Percentiles rank a stretch among this genome's conserved stretches.
phyloP scores from a whole-genome alignment of 2,888 invertebrate genomes.

The Syrista parreyssii region DNA sequence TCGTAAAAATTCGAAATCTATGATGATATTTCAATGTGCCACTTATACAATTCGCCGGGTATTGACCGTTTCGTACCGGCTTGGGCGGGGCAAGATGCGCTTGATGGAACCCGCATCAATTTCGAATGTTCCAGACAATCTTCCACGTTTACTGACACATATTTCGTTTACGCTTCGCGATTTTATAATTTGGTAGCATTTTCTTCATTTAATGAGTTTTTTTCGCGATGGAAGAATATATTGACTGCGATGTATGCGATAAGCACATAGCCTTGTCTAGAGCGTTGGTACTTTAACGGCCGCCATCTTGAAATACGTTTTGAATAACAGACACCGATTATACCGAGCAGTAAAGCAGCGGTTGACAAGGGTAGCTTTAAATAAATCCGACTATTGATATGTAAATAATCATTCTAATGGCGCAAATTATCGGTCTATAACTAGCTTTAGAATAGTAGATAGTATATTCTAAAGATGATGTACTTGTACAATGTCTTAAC shows the following conservation, averaged over 20 bases:
- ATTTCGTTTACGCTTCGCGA: background rate
- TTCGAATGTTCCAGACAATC: background rate
- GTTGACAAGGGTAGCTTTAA: background rate
- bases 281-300: background rate
- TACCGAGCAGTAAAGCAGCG: background rate
- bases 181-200: background rate
- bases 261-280: background rate
- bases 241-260: background rate
- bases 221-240: background rate
- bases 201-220: background rate
- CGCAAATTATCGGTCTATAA: background rate
- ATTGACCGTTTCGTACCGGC: slow-evolving; percentile 58
- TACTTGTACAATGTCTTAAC: background rate
- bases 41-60: slow-evolving; percentile 32
- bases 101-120: slow-evolving; percentile 23
- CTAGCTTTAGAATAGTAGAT: background rate
- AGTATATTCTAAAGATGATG: background rate
- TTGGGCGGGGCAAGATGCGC: slow-evolving; percentile 66
- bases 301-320: background rate
- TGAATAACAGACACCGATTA: background rate
- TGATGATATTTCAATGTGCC: background rate
- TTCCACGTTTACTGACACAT: background rate
- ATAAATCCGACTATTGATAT: background rate
- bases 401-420: background rate
- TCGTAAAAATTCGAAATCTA: background rate